phyloP scores from a whole-genome alignment of 1,140 invertebrate genomes.

The Parapsyche elsis region DNA sequence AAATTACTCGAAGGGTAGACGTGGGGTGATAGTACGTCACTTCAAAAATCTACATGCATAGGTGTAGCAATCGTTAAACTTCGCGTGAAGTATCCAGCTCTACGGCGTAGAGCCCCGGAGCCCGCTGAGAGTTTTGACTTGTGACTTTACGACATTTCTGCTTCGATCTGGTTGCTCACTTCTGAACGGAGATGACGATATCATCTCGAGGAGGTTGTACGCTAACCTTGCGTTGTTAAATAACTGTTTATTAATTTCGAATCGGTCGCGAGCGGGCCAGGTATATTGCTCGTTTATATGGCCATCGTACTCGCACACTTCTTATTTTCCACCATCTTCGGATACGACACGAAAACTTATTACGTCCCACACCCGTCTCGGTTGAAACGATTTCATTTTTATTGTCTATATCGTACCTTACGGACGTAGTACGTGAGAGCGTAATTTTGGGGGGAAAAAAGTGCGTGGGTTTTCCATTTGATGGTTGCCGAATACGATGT shows the following conservation, averaged over 20 bases:
- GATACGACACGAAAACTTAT: conserved; percentile 22
- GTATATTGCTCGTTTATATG: neutral
- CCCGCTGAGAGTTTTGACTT: neutral
- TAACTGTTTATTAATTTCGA: conserved; percentile 44
- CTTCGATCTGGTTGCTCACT: neutral
- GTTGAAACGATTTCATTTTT: conserved; percentile 12
- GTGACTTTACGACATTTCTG: neutral
- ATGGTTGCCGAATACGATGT: conserved; percentile 3
- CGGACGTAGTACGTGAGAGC: neutral
- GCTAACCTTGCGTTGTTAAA: conserved; percentile 41
- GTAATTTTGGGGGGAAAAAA: neutral
- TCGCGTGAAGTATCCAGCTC: neutral
- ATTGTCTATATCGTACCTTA: neutral
- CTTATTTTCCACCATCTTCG: neutral
- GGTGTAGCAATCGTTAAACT: too few species aligned
- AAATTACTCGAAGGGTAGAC: too few species aligned
- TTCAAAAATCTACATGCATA: too few species aligned
- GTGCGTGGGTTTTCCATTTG: conserved; percentile 14
- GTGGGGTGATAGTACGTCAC: too few species aligned
- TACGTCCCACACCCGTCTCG: neutral
- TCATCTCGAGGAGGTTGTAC: conserved; percentile 24
- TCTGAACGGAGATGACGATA: conserved; percentile 22
- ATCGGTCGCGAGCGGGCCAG: conserved; percentile 19
- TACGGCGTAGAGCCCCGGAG: neutral
- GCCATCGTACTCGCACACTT: neutral